A percentile compares a stretch with the other conserved stretches of the same genome.
Evolutionary conservation across 1,140 invertebrate species (phyloP).

Genomic region (Leptinotarsa defecta): DNA sequence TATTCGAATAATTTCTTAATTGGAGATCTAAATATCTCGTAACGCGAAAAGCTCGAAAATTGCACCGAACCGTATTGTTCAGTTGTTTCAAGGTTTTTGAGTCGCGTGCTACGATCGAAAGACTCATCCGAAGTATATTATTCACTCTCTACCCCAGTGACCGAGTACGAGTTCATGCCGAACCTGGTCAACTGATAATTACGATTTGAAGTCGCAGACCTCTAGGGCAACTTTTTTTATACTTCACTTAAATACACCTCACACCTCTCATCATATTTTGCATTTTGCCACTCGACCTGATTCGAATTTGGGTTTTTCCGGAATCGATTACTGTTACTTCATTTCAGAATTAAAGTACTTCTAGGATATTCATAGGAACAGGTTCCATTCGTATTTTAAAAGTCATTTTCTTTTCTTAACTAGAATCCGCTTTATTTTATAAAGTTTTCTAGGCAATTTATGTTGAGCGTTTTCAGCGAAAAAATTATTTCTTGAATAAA

Average conservation of each 20-base stretch:
- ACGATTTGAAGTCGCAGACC: neutral
- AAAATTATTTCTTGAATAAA: too few species aligned
- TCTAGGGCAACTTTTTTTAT: neutral
- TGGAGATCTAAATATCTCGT: neutral
- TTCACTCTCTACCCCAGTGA: constrained; percentile 13
- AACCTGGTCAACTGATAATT: constrained; percentile 2
- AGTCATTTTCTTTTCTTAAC: too few species aligned
- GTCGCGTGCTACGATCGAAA: neutral
- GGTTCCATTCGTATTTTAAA: too few species aligned
- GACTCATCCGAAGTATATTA: neutral
- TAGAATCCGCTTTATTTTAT: too few species aligned
- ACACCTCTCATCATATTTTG: neutral
- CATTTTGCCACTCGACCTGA: neutral
- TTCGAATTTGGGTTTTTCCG: neutral
- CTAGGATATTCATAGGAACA: too few species aligned
- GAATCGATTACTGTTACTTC: neutral
- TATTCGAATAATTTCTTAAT: neutral
- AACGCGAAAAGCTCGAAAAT: neutral
- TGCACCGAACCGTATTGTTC: neutral
- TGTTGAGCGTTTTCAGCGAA: too few species aligned
- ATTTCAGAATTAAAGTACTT: too few species aligned
- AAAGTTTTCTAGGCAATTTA: too few species aligned
- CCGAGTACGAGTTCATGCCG: constrained; percentile 7
- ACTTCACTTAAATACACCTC: neutral
- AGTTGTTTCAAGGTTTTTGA: neutral